phyloP scores from a whole-genome alignment of 2,797 vertebrate species.

The Myiothlypis coronata region DNA sequence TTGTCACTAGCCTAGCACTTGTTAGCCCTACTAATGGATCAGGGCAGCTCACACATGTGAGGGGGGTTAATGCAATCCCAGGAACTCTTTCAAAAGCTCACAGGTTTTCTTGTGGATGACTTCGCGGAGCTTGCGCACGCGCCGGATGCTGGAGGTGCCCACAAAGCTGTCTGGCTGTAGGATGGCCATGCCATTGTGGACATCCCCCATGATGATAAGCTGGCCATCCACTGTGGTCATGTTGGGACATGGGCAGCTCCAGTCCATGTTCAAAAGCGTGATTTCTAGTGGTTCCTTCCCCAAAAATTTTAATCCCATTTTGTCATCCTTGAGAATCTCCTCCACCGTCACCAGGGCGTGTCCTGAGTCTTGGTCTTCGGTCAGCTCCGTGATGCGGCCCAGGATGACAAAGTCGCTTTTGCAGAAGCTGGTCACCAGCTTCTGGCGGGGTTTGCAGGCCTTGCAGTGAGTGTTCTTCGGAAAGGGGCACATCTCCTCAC shows the following conservation, averaged over 20 bases:
- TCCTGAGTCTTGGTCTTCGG: slow-evolving; percentile 86
- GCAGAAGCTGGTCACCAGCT: slow-evolving; percentile 96
- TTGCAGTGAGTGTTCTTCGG: slow-evolving; percentile 87
- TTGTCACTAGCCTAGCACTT: slow-evolving; percentile 52
- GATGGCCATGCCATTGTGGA: slow-evolving; percentile 90
- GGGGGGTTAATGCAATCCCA: slow-evolving; percentile 80
- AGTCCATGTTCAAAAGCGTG: slow-evolving; percentile 92
- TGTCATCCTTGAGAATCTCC: slow-evolving; percentile 95
- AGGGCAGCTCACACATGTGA: background rate
- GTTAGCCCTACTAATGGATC: slow-evolving; percentile 45
- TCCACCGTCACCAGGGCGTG: slow-evolving; percentile 89
- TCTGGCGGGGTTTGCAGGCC: slow-evolving; percentile 87
- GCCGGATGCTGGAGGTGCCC: slow-evolving; percentile 81
- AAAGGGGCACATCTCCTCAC: slow-evolving; percentile 91
- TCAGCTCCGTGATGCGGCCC: slow-evolving; percentile 87
- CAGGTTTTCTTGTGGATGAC: slow-evolving; percentile 95
- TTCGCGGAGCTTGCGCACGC: slow-evolving; percentile 88
- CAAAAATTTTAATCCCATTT: slow-evolving; percentile 95
- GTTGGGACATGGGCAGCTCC: slow-evolving; percentile 95
- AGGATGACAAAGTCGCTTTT: slow-evolving; percentile 93
- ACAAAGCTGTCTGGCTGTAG: slow-evolving; percentile 93
- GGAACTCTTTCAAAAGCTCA: slow-evolving; percentile 90
- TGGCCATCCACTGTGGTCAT: slow-evolving; percentile 85
- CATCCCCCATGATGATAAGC: slow-evolving; percentile 95
- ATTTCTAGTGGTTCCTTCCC: slow-evolving; percentile 92